Percentiles rank a stretch among this genome's conserved stretches.
phyloP scores from a whole-genome alignment of 2,888 invertebrate species.

The Tenthredo livida region DNA sequence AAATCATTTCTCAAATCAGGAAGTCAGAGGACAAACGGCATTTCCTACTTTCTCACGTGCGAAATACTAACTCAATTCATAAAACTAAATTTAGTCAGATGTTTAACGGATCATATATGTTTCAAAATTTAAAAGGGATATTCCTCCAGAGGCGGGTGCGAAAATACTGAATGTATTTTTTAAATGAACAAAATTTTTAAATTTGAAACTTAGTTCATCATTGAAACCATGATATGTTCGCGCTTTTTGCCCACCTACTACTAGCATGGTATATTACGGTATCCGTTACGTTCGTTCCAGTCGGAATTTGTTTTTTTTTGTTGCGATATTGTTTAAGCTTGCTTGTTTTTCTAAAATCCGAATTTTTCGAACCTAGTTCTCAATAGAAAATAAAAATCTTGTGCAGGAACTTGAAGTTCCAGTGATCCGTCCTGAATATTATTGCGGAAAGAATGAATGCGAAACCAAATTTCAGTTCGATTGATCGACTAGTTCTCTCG shows the following conservation, averaged over 20 bases:
- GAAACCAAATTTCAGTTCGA: neutral
- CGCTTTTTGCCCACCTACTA: neutral
- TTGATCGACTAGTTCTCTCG: neutral
- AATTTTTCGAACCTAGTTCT: neutral
- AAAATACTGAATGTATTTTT: neutral
- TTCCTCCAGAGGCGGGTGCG: neutral
- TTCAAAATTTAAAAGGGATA: neutral
- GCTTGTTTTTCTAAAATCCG: neutral
- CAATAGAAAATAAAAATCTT: neutral
- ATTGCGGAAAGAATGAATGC: neutral
- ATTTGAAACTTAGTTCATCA: neutral
- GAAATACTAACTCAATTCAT: neutral
- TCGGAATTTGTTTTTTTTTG: neutral
- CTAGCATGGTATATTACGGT: neutral
- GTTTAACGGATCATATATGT: neutral
- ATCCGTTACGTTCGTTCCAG: neutral
- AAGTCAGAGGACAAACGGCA: neutral
- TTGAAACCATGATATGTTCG: neutral
- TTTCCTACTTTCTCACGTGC: neutral
- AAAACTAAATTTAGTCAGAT: neutral
- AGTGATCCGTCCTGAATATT: neutral
- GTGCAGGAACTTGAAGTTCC: neutral
- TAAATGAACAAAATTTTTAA: neutral
- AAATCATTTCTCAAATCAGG: neutral
- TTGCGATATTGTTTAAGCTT: too few relatives aligned